Evolutionary conservation across 2,113 vertebrate species (phyloP).

Genomic region (Tautogolabrus adspersus): DNA sequence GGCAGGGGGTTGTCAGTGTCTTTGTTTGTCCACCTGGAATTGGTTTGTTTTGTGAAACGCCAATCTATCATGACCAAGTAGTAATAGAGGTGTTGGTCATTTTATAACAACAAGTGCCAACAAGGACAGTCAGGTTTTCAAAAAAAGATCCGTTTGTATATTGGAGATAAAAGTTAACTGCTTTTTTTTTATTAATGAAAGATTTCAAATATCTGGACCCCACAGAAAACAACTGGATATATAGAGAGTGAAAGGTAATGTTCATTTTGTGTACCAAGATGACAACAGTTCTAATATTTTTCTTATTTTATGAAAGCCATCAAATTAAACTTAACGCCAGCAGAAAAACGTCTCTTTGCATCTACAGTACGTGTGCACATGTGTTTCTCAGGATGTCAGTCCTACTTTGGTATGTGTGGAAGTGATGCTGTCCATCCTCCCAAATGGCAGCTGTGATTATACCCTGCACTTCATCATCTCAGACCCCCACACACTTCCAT

Average conservation of each 20-base stretch:
- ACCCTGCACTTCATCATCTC: conserved; percentile 58
- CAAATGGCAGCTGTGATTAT: conserved; percentile 4
- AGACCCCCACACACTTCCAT: conserved; percentile 22
- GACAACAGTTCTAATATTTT: too few species aligned
- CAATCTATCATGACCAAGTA: conserved; percentile 37
- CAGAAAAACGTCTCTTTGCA: background rate
- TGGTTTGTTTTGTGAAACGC: conserved; percentile 73
- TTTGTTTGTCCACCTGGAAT: conserved; percentile 83
- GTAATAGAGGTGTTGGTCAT: conserved; percentile 36
- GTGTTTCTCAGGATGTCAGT: conserved; percentile 55
- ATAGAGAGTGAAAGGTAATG: too few species aligned
- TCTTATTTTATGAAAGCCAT: background rate
- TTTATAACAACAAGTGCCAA: conserved; percentile 29
- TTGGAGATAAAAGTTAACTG: too few species aligned
- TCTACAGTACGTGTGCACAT: conserved; percentile 1
- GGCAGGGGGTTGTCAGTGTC: conserved; percentile 38
- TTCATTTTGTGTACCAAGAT: too few species aligned
- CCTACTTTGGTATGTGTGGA: conserved; percentile 52
- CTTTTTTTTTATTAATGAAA: too few species aligned
- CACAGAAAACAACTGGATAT: background rate
- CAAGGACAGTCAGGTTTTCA: background rate
- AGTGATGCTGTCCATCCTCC: conserved; percentile 62
- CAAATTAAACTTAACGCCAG: background rate
- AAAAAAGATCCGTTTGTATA: too few species aligned
- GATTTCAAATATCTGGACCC: too few species aligned